phyloP scores from a whole-genome alignment of 2,888 invertebrate genomes.

The Palloptera scutellata region DNA sequence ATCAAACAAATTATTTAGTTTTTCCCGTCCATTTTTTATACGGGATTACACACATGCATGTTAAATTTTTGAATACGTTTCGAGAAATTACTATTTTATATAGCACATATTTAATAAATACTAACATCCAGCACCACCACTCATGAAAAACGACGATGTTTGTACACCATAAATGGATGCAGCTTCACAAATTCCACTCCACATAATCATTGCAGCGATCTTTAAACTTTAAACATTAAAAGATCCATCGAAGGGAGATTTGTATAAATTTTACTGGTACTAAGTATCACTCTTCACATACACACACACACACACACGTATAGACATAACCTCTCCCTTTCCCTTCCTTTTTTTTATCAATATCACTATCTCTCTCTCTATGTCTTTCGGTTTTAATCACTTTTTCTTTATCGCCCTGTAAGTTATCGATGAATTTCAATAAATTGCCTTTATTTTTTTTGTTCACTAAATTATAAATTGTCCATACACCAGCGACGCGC shows the following conservation, averaged over 20 bases:
- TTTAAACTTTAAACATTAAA: not conserved
- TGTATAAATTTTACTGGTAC: not conserved
- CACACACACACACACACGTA: not conserved
- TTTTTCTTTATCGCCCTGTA: too few species aligned
- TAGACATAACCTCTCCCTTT: not conserved
- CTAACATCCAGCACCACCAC: constrained; percentile 60
- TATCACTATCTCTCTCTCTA: too few species aligned
- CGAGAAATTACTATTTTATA: too few species aligned
- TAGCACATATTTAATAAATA: constrained; percentile 45
- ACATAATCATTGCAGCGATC: constrained; percentile 55
- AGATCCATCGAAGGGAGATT: not conserved
- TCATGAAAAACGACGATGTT: constrained; percentile 59
- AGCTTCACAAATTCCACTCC: constrained; percentile 63
- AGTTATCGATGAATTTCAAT: not conserved
- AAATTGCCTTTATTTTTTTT: not conserved
- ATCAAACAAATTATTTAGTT: too few species aligned
- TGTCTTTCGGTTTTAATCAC: too few species aligned
- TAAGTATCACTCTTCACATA: not conserved
- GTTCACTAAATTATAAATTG: too few species aligned
- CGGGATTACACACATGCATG: too few species aligned
- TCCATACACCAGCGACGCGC: not conserved
- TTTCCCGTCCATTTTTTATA: too few species aligned
- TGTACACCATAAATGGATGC: constrained; percentile 62
- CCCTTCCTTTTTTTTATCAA: too few species aligned
- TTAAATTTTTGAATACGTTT: too few species aligned